Conservation (phyloP, 2,113 vertebrate genomes). For the Anoplopoma fimbria region DNA sequence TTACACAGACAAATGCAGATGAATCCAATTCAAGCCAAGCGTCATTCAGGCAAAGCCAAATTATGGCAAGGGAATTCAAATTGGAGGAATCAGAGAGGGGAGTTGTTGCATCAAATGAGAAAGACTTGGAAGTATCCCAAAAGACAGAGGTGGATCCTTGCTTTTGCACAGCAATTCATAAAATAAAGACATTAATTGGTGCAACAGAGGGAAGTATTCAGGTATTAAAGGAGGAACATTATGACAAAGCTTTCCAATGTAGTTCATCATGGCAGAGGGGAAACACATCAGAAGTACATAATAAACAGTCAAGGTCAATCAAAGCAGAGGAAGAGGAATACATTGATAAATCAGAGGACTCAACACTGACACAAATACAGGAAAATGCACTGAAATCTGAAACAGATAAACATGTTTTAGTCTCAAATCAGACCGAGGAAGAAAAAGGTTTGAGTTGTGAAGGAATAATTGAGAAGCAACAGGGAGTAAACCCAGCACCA, state of each 20-base stretch:
- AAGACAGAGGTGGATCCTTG: slow-evolving; percentile 11
- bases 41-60: slow-evolving; percentile 15
- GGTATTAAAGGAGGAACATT: slow-evolving; percentile 11
- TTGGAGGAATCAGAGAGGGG: slow-evolving; percentile 11
- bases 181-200: slow-evolving; percentile 17
- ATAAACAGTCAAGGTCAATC: slow-evolving; percentile 6
- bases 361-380: not conserved
- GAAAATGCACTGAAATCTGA: slow-evolving; percentile 6
- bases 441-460: slow-evolving; percentile 9
- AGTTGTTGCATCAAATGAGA: not conserved
- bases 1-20: slow-evolving; percentile 9
- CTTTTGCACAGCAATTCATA: slow-evolving; percentile 2
- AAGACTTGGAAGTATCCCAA: not conserved
- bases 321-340: not conserved
- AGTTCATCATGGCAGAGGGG: not conserved
- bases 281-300: not conserved
- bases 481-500: slow-evolving; percentile 28
- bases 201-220: slow-evolving; percentile 3
- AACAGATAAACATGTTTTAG: slow-evolving; percentile 17
- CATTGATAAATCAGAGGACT: slow-evolving; percentile 15
- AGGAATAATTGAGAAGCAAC: slow-evolving; percentile 14
- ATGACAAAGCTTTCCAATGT: not conserved
- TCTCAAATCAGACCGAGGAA: slow-evolving; percentile 21
- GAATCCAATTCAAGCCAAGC: slow-evolving; percentile 23
- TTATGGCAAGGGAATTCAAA: not conserved